Base-by-base conservation (phyloP, 2,797 vertebrate species). In the Pipistrellus kuhlii region DNA sequence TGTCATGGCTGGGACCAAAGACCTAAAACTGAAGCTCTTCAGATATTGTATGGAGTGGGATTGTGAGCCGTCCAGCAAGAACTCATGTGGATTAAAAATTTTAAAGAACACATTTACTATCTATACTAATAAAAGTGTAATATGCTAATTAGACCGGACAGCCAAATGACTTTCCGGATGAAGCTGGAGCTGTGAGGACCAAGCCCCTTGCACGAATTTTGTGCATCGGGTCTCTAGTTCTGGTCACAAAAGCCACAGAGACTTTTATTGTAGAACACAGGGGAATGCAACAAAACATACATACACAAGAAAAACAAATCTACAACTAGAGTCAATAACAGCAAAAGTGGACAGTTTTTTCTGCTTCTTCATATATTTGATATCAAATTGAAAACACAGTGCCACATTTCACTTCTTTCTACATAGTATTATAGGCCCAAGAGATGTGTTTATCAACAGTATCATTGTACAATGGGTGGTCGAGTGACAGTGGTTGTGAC, bases 401-500 rank as follows among this genome's bases (percentile, higher is more conserved):
- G 38, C 25, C 93, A 2, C 25, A 13, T 68, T 57, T 76, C 46
- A 35, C 30, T 8, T 90, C 55, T 68, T 30, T 55, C 30, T 78
- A 35, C 17, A 86, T 55, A 30, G 23, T 73, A 64, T 44, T 8
- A 35, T 18, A 30, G 21, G 14, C 25, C 32, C 1, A 44, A 32
- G 12, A 35, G 23, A 30, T 46, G 38, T 30, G 14, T 84, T 13
- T 72, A 27, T 13, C 48, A 53, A 7, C 11, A 30, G 23, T 21
- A 17, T 46, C 53, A 44, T 32, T 48, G 8, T 6, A 0, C 0
- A 8, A 25, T 35, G 6, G 1, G 8, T 32, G 6, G 2, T 8
- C 14, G 2, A 0, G 2, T 44, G 41, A 10, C 0, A 51, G 18
- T 14, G 41, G 25, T 23, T 44, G 3, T 0, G 3, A 2, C 0